Evolutionary conservation across 2,888 invertebrate species (phyloP).

Genomic region (Melanargia galathea): DNA sequence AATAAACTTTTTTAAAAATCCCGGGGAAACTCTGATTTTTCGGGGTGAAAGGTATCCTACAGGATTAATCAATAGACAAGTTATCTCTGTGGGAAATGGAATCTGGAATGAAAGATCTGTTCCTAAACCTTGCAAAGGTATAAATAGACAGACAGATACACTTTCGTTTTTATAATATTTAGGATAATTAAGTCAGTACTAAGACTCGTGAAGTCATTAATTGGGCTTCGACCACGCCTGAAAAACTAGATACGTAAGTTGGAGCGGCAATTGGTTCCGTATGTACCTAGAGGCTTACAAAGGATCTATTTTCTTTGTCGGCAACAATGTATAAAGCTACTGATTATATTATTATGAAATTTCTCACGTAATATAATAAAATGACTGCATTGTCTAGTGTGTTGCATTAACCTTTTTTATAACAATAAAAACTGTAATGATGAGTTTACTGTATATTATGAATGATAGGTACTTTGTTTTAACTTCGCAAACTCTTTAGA

Average conservation of each 20-base stretch:
- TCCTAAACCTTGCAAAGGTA: too few species aligned
- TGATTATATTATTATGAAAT: conserved; percentile 26
- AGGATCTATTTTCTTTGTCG: conserved; percentile 52
- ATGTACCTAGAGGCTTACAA: not conserved
- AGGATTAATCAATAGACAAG: too few species aligned
- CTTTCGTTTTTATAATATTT: too few species aligned
- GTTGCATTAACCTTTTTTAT: conserved; percentile 14
- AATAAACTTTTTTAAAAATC: too few species aligned
- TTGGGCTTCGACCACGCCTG: not conserved
- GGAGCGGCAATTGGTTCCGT: not conserved
- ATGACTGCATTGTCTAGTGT: conserved; percentile 24
- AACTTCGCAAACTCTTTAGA: not conserved
- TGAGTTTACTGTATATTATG: not conserved
- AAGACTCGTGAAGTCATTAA: too few species aligned
- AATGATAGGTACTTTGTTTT: conserved; percentile 4
- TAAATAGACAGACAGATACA: too few species aligned
- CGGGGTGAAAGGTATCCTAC: too few species aligned
- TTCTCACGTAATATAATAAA: conserved; percentile 34
- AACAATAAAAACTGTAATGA: conserved; percentile 8
- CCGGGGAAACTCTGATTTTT: too few species aligned
- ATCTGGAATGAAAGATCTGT: too few species aligned
- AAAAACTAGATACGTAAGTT: not conserved
- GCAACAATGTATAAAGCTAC: conserved; percentile 24
- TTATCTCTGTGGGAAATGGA: too few species aligned
- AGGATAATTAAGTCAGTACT: too few species aligned